Conservation (phyloP, 2,797 vertebrate species). For the Acanthurus leucopareius region DNA sequence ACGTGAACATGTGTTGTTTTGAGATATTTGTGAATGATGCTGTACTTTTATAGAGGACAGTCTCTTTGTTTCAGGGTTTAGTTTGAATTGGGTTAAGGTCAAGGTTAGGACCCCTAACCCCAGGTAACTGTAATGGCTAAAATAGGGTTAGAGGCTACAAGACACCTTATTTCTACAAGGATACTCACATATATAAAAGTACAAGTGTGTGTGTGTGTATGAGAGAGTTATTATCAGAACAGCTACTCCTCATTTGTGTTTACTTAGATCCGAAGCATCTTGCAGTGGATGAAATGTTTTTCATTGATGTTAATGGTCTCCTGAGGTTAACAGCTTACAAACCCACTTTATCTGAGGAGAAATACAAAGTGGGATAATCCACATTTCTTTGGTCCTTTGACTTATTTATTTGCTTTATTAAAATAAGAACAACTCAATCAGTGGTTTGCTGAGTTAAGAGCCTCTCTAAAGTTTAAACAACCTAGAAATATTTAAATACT, state of each 20-base stretch:
- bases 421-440: too few relatives aligned
- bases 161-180: not conserved
- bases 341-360: not conserved
- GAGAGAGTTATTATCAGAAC: not conserved
- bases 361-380: constrained; percentile 16
- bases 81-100: not conserved
- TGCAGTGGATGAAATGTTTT: not conserved
- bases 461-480: not conserved
- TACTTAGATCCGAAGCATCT: constrained; percentile 9
- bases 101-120: not conserved
- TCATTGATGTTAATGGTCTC: constrained; percentile 2
- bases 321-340: constrained; percentile 7
- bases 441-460: too few relatives aligned
- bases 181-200: constrained; percentile 1
- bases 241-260: not conserved
- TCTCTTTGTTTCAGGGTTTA: not conserved
- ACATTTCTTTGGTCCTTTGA: constrained; percentile 3
- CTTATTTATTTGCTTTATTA: not conserved
- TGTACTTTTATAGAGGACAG: not conserved
- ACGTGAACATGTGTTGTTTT: not conserved
- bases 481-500: not conserved
- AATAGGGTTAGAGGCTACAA: not conserved
- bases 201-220: not conserved
- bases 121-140: not conserved
- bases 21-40: not conserved